A percentile compares a stretch with the other conserved stretches of the same genome.
Conservation (phyloP, 2,113 vertebrate species). For the Machaerirhynchus nigripectus region DNA sequence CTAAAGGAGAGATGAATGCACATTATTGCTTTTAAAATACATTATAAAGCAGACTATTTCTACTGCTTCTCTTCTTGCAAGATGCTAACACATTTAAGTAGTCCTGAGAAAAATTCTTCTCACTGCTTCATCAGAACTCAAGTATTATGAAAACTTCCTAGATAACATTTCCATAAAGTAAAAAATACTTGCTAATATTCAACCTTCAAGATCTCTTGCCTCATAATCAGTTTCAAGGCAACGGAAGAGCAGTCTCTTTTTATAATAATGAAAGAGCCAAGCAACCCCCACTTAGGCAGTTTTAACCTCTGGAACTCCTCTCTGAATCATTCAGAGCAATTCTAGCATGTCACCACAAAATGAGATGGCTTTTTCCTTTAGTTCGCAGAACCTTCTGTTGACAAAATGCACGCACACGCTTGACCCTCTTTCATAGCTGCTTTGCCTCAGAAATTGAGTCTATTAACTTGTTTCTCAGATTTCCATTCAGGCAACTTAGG, state of each 20-base stretch:
- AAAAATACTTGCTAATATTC: background rate
- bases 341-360: background rate
- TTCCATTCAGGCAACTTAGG: background rate
- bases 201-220: background rate
- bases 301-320: background rate
- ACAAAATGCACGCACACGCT: rapidly evolving
- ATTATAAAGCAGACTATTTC: background rate
- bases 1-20: background rate
- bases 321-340: background rate
- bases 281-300: background rate
- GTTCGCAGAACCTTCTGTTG: background rate
- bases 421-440: background rate
- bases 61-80: background rate
- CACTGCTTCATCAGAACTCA: background rate
- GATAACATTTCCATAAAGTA: background rate
- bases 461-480: background rate
- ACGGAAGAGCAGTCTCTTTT: background rate
- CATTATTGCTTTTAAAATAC: background rate
- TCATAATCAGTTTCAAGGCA: background rate
- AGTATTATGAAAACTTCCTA: background rate
- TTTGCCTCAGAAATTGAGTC: background rate
- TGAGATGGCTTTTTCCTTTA: background rate
- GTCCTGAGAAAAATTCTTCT: background rate
- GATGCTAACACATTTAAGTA: background rate
- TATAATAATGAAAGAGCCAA: background rate